Conservation (phyloP, 2,888 invertebrate species). For the Brachypterus glaber region DNA sequence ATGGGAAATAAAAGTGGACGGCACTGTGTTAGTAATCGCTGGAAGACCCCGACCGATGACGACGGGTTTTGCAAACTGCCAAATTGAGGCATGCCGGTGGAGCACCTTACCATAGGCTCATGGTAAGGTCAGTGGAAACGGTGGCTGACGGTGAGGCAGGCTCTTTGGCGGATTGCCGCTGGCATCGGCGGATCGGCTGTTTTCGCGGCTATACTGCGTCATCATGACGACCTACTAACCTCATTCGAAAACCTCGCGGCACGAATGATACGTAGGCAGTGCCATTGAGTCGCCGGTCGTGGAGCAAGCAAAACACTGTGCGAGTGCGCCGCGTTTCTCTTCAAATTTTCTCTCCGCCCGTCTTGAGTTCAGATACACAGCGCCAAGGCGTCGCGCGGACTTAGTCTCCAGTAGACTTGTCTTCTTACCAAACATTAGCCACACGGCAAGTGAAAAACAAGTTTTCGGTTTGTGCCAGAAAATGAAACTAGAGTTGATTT, state of each 20-base stretch:
- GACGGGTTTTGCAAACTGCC: constrained; percentile 6
- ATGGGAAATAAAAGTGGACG: no score
- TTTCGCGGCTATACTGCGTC: constrained; percentile 47
- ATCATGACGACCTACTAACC: constrained; percentile 63
- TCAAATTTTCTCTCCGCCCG: constrained; percentile 6
- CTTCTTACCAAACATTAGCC: no score
- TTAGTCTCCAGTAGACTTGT: constrained; percentile 25
- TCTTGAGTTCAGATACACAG: constrained; percentile 17
- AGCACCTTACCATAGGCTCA: no score
- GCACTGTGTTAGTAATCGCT: no score
- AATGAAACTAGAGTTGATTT: constrained; percentile 15
- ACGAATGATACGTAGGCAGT: constrained; percentile 30
- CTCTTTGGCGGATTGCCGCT: no score
- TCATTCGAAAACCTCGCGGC: constrained; percentile 48
- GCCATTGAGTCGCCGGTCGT: constrained; percentile 38
- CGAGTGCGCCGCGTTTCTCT: constrained; percentile 21
- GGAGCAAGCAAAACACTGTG: no score
- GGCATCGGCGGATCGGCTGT: constrained; percentile 73
- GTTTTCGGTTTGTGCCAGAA: constrained; percentile 13
- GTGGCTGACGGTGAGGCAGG: no score
- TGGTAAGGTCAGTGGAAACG: no score
- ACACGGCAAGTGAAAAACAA: no score
- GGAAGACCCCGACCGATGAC: no score
- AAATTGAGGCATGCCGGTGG: no score
- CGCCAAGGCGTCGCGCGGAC: constrained; percentile 34